These are phyloP conservation scores for Parazoanthus swiftii DNA, from an alignment of 92 coral and sea anemone species.

Conservation along the genomic window DNA sequence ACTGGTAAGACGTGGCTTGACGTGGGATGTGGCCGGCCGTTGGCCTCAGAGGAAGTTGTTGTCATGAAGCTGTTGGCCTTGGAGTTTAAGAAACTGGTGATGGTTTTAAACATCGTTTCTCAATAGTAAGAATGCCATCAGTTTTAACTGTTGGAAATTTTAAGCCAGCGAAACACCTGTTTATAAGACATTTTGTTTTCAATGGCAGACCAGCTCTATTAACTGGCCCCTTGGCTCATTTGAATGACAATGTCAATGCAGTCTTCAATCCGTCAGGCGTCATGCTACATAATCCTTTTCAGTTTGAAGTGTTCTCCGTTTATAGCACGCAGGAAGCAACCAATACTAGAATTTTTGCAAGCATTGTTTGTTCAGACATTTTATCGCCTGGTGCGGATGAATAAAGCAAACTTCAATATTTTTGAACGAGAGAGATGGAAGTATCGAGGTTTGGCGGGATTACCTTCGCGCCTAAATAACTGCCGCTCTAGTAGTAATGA, in stretches of 20 bases:
- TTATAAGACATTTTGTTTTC: background rate
- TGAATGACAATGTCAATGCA: background rate
- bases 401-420: background rate
- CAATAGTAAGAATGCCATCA: too few relatives aligned
- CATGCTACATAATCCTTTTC: background rate
- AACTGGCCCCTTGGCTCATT: background rate
- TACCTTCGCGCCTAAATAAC: background rate
- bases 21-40: background rate
- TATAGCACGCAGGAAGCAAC: background rate
- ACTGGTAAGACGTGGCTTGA: background rate
- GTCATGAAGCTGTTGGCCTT: background rate
- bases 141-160: background rate
- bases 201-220: background rate
- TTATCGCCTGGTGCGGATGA: background rate
- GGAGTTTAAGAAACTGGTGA: too few relatives aligned
- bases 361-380: background rate
- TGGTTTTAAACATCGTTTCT: too few relatives aligned
- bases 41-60: background rate
- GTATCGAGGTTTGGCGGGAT: background rate
- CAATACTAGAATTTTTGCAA: background rate
- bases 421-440: background rate
- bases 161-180: background rate
- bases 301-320: background rate
- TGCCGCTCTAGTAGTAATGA: background rate
- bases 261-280: background rate